A percentile compares a stretch with the other conserved stretches of the same genome.
These are phyloP conservation scores for Aphaenogaster floridana DNA, from an alignment of 1,140 invertebrate species.

Conservation along the genomic window DNA sequence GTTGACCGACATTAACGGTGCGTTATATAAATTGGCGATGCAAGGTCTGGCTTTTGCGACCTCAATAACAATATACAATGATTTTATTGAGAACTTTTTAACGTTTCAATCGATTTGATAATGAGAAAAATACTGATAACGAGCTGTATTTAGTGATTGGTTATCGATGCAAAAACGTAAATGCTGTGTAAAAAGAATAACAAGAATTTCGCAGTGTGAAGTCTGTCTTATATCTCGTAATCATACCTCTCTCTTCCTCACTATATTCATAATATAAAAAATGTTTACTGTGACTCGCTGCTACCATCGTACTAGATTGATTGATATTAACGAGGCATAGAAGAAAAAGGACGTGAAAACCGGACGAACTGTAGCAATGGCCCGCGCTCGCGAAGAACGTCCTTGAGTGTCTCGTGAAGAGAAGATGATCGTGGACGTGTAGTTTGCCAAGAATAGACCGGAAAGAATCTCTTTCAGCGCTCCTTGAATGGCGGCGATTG, in stretches of 20 bases:
- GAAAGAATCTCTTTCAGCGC: constrained; percentile 39
- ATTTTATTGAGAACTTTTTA: constrained; percentile 2
- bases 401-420: constrained; percentile 42
- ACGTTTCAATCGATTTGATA: background rate
- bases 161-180: background rate
- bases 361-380: constrained; percentile 43
- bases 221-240: background rate
- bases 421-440: constrained; percentile 46
- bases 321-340: constrained; percentile 46
- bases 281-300: background rate
- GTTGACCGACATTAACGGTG: constrained; percentile 70
- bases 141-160: background rate
- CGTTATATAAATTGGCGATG: constrained; percentile 68
- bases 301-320: constrained; percentile 17
- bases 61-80: background rate
- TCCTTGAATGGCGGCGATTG: constrained; percentile 35
- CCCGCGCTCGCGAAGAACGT: constrained; percentile 30
- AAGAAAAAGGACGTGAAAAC: constrained; percentile 36
- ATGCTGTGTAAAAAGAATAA: background rate
- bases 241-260: background rate
- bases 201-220: background rate
- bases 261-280: background rate
- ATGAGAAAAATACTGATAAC: background rate
- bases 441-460: constrained; percentile 44
- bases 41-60: background rate